Evolutionary conservation across 2,113 vertebrate genomes (phyloP).

Genomic region (Zonotrichia leucophrys): DNA sequence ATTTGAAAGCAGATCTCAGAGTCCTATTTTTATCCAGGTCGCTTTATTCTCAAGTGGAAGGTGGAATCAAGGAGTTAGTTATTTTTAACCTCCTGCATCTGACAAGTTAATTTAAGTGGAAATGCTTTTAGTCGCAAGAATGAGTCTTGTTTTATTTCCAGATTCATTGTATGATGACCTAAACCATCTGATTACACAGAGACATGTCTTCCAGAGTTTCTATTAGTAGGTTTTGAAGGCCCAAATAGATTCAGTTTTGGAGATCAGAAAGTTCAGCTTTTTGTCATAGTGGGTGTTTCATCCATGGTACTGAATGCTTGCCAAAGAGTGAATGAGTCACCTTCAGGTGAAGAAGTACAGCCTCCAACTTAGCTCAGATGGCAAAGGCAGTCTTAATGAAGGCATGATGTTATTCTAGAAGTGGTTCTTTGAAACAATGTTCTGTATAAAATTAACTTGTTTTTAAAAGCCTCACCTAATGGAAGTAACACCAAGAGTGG

Average conservation of each 20-base stretch:
- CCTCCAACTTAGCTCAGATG: neutral
- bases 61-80: slow-evolving; percentile 51
- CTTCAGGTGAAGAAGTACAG: neutral
- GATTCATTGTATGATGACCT: slow-evolving; percentile 24
- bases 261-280: slow-evolving; percentile 44
- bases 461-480: neutral
- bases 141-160: slow-evolving; percentile 69
- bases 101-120: slow-evolving; percentile 63
- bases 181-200: slow-evolving; percentile 34
- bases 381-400: neutral
- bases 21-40: slow-evolving; percentile 51
- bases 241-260: neutral
- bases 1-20: slow-evolving; percentile 44
- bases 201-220: neutral
- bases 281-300: neutral
- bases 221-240: slow-evolving; percentile 26
- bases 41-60: slow-evolving; percentile 49
- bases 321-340: neutral
- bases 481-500: neutral
- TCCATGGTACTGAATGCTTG: neutral
- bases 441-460: neutral
- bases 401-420: neutral
- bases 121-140: slow-evolving; percentile 5
- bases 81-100: slow-evolving; percentile 62
- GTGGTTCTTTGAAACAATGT: neutral